A percentile compares a stretch with the other conserved stretches of the same genome.
Evolutionary conservation across 2,888 invertebrate genomes (phyloP).

Genomic region (Philereme transversata): DNA sequence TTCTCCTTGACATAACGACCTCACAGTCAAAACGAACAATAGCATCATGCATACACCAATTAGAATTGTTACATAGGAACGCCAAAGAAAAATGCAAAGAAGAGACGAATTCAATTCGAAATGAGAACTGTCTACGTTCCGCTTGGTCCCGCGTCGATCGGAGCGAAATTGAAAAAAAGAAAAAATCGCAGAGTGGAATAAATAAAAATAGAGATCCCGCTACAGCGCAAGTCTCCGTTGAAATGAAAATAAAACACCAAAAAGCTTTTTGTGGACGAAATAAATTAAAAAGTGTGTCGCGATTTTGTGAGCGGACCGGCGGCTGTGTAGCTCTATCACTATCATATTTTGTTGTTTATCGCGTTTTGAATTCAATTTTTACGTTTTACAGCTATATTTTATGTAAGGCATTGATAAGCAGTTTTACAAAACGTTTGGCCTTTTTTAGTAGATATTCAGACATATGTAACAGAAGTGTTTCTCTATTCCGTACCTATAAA

Average conservation of each 20-base stretch:
- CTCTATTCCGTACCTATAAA: too few relatives aligned
- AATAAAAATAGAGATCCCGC: slow-evolving; percentile 83
- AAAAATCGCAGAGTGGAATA: slow-evolving; percentile 71
- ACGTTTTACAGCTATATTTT: slow-evolving; percentile 9
- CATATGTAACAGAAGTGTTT: too few relatives aligned
- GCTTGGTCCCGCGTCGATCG: slow-evolving; percentile 77
- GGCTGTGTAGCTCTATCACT: slow-evolving; percentile 50
- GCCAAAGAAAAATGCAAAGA: slow-evolving; percentile 73
- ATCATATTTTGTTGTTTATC: slow-evolving; percentile 53
- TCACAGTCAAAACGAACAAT: slow-evolving; percentile 65
- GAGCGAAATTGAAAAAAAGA: slow-evolving; percentile 77
- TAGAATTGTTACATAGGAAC: slow-evolving; percentile 71
- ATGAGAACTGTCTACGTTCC: slow-evolving; percentile 81
- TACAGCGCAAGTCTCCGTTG: slow-evolving; percentile 83
- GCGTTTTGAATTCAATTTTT: slow-evolving; percentile 39
- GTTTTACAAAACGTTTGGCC: too few relatives aligned
- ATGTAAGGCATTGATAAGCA: not conserved
- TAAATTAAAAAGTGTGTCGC: slow-evolving; percentile 83
- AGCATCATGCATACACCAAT: slow-evolving; percentile 78
- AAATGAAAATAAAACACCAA: slow-evolving; percentile 81
- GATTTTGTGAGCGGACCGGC: slow-evolving; percentile 69
- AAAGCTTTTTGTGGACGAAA: slow-evolving; percentile 82
- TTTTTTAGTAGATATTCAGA: too few relatives aligned
- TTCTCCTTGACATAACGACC: slow-evolving; percentile 58
- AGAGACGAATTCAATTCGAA: slow-evolving; percentile 79